These are phyloP conservation scores for Tetropium fuscum DNA, from an alignment of 2,888 invertebrate species.

Conservation along the genomic window DNA sequence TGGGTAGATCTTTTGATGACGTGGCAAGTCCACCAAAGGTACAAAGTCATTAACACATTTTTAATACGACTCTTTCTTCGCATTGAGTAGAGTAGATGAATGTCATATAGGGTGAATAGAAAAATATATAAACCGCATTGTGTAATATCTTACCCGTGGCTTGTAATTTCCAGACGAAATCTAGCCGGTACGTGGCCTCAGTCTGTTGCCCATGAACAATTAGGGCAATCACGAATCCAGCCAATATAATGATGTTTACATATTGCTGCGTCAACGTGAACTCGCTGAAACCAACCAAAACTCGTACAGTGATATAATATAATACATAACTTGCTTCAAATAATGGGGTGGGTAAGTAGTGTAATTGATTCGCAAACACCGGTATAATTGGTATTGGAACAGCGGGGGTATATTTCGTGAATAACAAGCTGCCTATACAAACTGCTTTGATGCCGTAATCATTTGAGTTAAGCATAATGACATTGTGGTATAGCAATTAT, in stretches of 20 bases:
- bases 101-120: too few relatives aligned
- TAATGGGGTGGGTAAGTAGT: not conserved
- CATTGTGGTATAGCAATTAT: too few relatives aligned
- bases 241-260: constrained; percentile 76
- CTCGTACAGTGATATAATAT: constrained; percentile 4
- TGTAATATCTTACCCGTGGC: constrained; percentile 81
- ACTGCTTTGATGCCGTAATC: too few relatives aligned
- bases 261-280: constrained; percentile 61
- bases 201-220: constrained; percentile 94
- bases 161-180: constrained; percentile 97
- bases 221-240: constrained; percentile 83
- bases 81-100: too few relatives aligned
- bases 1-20: too few relatives aligned
- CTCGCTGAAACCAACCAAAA: constrained; percentile 48
- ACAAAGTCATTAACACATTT: too few relatives aligned
- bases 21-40: too few relatives aligned
- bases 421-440: too few relatives aligned
- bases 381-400: constrained; percentile 1
- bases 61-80: too few relatives aligned
- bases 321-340: not conserved
- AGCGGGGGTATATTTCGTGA: not conserved
- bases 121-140: too few relatives aligned
- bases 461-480: too few relatives aligned
- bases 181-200: constrained; percentile 93
- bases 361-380: constrained; percentile 4